Percentiles rank a stretch among this genome's conserved stretches.
Conservation (phyloP, 2,888 invertebrate species). For the Pemphredon lugubris region DNA sequence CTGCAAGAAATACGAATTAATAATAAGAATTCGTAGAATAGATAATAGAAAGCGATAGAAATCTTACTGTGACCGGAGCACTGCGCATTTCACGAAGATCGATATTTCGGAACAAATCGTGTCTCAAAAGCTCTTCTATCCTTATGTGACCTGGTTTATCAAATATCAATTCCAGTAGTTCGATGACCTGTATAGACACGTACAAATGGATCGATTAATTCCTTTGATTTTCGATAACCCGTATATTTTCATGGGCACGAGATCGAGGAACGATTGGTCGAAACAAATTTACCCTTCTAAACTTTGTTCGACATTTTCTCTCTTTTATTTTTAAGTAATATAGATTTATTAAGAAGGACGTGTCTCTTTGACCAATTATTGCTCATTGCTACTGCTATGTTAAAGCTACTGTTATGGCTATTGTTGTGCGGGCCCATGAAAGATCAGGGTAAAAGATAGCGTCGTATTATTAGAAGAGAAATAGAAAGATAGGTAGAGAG, state of each 20-base stretch:
- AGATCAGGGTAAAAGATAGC: neutral
- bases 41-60: too few species aligned
- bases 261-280: neutral
- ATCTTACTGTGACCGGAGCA: conserved; percentile 88
- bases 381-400: too few species aligned
- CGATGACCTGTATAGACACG: conserved; percentile 84
- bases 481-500: too few species aligned
- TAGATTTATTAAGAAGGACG: too few species aligned
- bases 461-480: too few species aligned
- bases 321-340: too few species aligned
- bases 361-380: too few species aligned
- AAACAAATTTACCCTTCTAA: too few species aligned
- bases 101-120: conserved; percentile 93
- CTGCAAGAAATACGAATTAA: conserved; percentile 57
- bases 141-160: conserved; percentile 87
- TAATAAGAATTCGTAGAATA: neutral
- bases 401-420: too few species aligned
- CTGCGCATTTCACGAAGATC: conserved; percentile 94
- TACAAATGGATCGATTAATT: conserved; percentile 1
- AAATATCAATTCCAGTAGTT: conserved; percentile 90
- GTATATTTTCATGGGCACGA: conserved; percentile 7
- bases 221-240: neutral
- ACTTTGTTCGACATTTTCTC: neutral
- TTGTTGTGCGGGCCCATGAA: neutral
- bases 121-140: conserved; percentile 90